Percentiles rank a stretch among this genome's conserved stretches.
phyloP scores from a whole-genome alignment of 37 sponge, comb jelly and placozoan genomes.

The Axinella damicornis region DNA sequence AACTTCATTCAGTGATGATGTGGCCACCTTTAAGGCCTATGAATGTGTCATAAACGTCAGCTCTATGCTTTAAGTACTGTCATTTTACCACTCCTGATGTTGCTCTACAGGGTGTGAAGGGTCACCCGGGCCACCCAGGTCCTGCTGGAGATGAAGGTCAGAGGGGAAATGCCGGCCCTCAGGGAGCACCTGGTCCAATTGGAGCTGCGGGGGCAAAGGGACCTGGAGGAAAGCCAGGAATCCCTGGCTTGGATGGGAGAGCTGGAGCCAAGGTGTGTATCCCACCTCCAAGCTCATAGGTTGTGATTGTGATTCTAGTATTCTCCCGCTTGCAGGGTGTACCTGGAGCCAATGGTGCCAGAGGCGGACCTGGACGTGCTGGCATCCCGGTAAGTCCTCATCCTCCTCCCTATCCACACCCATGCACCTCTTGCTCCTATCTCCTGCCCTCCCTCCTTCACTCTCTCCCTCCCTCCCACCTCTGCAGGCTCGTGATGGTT shows the following conservation, averaged over 20 bases:
- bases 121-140: slow-evolving; percentile 67
- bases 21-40: too few relatives aligned
- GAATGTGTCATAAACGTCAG: too few relatives aligned
- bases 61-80: too few relatives aligned
- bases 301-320: not conserved
- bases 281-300: too few relatives aligned
- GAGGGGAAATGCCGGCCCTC: slow-evolving; percentile 38
- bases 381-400: not conserved
- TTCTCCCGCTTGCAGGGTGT: not conserved
- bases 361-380: not conserved
- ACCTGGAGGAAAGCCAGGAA: slow-evolving; percentile 59
- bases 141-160: slow-evolving; percentile 46
- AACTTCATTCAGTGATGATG: too few relatives aligned
- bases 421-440: not conserved
- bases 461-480: not conserved
- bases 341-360: not conserved
- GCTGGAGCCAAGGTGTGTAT: slow-evolving; percentile 56
- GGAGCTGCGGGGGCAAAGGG: slow-evolving; percentile 56
- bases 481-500: slow-evolving; percentile 49
- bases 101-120: slow-evolving; percentile 37
- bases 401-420: not conserved
- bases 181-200: slow-evolving; percentile 37
- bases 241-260: slow-evolving; percentile 55
- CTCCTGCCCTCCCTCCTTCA: too few relatives aligned
- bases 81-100: too few relatives aligned